Evolutionary conservation across 2,113 vertebrate species (phyloP).

Genomic region (Peucedramus taeniatus): DNA sequence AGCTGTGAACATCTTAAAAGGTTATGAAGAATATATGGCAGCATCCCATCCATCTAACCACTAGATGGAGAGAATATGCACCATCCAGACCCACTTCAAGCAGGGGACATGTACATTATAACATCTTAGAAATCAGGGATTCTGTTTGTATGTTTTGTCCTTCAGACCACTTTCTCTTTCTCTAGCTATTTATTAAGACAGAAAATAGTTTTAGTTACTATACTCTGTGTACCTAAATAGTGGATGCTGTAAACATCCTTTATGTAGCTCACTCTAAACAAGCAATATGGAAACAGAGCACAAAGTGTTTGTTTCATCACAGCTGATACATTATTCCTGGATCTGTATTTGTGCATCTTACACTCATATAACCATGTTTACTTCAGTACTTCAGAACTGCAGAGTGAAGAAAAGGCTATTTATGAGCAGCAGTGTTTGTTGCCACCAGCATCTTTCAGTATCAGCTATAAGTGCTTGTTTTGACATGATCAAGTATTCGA

Average conservation of each 20-base stretch:
- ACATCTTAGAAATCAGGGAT: not conserved
- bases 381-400: not conserved
- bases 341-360: not conserved
- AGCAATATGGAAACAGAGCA: not conserved
- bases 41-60: not conserved
- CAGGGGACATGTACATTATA: not conserved
- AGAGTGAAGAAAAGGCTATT: not conserved
- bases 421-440: not conserved
- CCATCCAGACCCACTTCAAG: not conserved
- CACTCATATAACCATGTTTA: not conserved
- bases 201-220: not conserved
- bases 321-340: not conserved
- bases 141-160: not conserved
- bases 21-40: not conserved
- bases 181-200: not conserved
- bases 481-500: not conserved
- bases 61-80: not conserved
- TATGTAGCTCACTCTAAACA: not conserved
- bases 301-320: not conserved
- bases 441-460: not conserved
- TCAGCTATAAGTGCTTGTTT: slow-evolving; percentile 1
- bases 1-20: not conserved
- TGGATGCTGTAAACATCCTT: not conserved
- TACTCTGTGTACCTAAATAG: not conserved
- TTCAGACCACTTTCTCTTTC: not conserved